Evolutionary conservation across 2,888 invertebrate species (phyloP), one percentile per base, ranked within the genome.

Genomic region (Tortricodes alternella): DNA sequence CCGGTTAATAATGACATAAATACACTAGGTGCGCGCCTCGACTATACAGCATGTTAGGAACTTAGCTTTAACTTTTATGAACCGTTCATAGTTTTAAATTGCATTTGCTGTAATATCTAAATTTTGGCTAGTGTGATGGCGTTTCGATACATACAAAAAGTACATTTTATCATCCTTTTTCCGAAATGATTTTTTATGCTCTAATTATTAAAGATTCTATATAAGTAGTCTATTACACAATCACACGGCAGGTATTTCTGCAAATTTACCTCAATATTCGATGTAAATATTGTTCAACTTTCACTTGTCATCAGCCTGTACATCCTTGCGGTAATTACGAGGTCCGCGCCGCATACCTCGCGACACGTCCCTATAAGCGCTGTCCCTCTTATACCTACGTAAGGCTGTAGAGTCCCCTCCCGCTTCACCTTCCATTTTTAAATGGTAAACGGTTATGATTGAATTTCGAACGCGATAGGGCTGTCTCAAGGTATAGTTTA

Each of bases 1-100:
- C 83, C 80, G 79, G 86, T 87, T 90, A 90, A 90, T 90, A 89
- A 89, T 90, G 90, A 90, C 90, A 90, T 89, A 90, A 90, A 89
- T 89, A 89, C 81, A 73, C 80, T 85, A 83, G 81, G 76, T 76
- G 77, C 80, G 70, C 70, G 72, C 66, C 69, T 16, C 7, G 70
- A 58, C 23, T 53, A 56, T 78, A 89, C 74, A 83, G 87, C 82
- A 49, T 80, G 88, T 60, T 61, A 63, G 53, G 50, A 13, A 37
- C 18, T 48, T n/a, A 21, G 6, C 7, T 44, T 18, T n/a, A 11
- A 11, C 2, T 21, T 4, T 23, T 4, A 16, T 6, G 5, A 6
- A n/a, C n/a, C n/a, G n/a, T n/a, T n/a, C n/a, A n/a, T n/a, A n/a
- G n/a, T n/a, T n/a, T n/a, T n/a, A n/a, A n/a, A n/a, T n/a, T n/a